These are phyloP conservation scores for Laspeyria flexula DNA, from an alignment of 2,888 invertebrate species.

Conservation along the genomic window DNA sequence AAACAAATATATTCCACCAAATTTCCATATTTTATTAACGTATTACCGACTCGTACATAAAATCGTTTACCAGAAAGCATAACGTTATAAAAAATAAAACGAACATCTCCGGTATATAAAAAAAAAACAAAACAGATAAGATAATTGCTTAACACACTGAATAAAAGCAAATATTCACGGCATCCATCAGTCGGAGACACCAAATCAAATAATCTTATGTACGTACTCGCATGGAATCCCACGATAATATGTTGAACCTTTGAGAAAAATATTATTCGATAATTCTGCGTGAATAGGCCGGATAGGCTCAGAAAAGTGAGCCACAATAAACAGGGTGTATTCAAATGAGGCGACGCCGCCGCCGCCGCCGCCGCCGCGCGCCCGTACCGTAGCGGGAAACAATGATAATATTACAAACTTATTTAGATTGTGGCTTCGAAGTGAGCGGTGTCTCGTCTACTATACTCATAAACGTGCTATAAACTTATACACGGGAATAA, in stretches of 20 bases:
- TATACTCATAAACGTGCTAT: too few relatives aligned
- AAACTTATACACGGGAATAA: too few relatives aligned
- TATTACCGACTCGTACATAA: too few relatives aligned
- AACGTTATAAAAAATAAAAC: not conserved
- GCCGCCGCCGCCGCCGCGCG: constrained; percentile 31
- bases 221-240: constrained; percentile 64
- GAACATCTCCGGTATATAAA: constrained; percentile 14
- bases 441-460: constrained; percentile 18
- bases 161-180: constrained; percentile 38
- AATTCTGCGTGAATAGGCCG: constrained; percentile 60
- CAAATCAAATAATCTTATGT: constrained; percentile 64
- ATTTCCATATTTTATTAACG: not conserved
- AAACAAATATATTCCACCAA: not conserved
- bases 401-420: constrained; percentile 84
- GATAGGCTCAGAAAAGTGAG: constrained; percentile 60
- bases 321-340: constrained; percentile 81
- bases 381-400: constrained; percentile 60
- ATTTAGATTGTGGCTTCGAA: constrained; percentile 67
- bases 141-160: constrained; percentile 43
- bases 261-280: constrained; percentile 75
- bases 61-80: not conserved
- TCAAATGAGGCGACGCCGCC: constrained; percentile 69
- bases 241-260: constrained; percentile 70
- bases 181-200: constrained; percentile 47
- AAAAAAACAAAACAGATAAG: constrained; percentile 12